These are phyloP conservation scores for Fragum fragum DNA, from an alignment of 2,888 invertebrate species.

Conservation along the genomic window DNA sequence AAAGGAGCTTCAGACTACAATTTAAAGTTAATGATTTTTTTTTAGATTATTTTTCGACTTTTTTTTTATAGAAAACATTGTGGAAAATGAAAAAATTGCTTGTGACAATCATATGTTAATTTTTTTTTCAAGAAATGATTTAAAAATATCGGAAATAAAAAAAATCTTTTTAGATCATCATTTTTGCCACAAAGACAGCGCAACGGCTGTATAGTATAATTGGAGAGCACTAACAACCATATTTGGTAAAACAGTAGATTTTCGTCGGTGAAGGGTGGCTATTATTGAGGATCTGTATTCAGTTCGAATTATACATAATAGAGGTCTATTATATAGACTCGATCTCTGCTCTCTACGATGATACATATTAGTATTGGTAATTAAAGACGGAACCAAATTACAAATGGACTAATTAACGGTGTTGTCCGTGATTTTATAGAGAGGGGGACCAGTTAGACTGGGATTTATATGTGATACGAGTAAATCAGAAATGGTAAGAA, in stretches of 20 bases:
- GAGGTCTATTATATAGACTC: neutral
- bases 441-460: neutral
- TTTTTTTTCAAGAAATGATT: too few relatives aligned
- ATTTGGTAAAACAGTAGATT: neutral
- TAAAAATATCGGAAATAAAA: too few relatives aligned
- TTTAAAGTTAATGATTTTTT: too few relatives aligned
- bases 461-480: neutral
- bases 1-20: too few relatives aligned
- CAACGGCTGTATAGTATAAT: too few relatives aligned
- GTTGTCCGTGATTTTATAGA: neutral
- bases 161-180: too few relatives aligned
- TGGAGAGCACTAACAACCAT: neutral
- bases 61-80: too few relatives aligned
- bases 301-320: neutral
- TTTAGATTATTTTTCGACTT: too few relatives aligned
- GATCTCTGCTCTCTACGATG: neutral
- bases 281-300: neutral
- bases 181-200: too few relatives aligned
- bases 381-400: conserved; percentile 4
- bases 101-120: too few relatives aligned
- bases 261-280: neutral
- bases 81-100: too few relatives aligned
- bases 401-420: conserved; percentile 9
- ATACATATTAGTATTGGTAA: conserved; percentile 4
- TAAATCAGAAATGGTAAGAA: neutral